Evolutionary conservation across 2,888 invertebrate genomes (phyloP).

Genomic region (Caradrina clavipalpis): DNA sequence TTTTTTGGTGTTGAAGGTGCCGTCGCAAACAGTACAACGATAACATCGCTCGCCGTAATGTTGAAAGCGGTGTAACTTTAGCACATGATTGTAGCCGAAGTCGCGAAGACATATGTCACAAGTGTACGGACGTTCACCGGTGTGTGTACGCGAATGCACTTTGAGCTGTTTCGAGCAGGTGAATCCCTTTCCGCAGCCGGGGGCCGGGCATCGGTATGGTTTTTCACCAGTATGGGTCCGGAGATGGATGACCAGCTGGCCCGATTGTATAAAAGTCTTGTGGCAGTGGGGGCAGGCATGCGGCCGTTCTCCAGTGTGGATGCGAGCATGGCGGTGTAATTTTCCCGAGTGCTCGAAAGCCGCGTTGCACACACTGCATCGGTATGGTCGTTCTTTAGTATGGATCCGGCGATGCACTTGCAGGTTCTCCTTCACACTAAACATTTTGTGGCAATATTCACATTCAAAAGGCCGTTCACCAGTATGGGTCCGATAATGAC

Average conservation of each 20-base stretch:
- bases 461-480: constrained; percentile 98
- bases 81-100: constrained; percentile 97
- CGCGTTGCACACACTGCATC: constrained; percentile 96
- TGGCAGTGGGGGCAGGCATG: constrained; percentile 97
- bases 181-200: constrained; percentile 97
- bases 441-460: constrained; percentile 97
- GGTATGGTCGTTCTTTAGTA: constrained; percentile 97
- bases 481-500: constrained; percentile 97
- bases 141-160: constrained; percentile 97
- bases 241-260: constrained; percentile 97
- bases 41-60: constrained; percentile 98
- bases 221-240: constrained; percentile 97
- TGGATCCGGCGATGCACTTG: constrained; percentile 97
- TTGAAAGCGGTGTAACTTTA: constrained; percentile 97
- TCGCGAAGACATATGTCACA: constrained; percentile 97
- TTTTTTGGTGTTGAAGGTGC: constrained; percentile 97
- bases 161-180: constrained; percentile 98
- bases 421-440: constrained; percentile 97
- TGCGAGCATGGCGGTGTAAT: constrained; percentile 96
- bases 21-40: constrained; percentile 97
- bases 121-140: constrained; percentile 97
- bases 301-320: constrained; percentile 97
- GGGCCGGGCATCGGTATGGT: constrained; percentile 95
- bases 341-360: constrained; percentile 98
- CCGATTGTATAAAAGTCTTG: constrained; percentile 97